phyloP scores from a whole-genome alignment of 1,140 invertebrate species.

The Parapsyche elsis region DNA sequence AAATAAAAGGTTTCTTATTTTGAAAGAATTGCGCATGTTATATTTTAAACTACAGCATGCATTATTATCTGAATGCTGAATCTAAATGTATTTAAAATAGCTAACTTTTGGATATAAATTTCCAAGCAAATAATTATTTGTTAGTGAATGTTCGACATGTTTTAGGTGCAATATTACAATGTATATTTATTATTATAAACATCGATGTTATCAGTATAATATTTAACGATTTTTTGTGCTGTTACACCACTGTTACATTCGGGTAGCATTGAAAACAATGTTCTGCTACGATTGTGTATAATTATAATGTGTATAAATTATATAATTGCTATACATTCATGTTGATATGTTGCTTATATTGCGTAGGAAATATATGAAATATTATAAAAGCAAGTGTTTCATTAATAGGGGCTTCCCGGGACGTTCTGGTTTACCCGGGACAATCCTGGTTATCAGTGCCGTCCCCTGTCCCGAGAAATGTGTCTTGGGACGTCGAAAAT shows the following conservation, averaged over 20 bases:
- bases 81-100: no score
- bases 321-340: constrained; percentile 65
- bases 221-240: constrained; percentile 59
- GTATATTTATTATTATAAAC: constrained; percentile 45
- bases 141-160: constrained; percentile 54
- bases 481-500: no score
- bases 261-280: constrained; percentile 59
- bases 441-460: no score
- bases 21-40: no score
- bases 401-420: no score
- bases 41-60: no score
- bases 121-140: constrained; percentile 54
- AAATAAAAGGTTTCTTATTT: no score
- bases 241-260: constrained; percentile 67
- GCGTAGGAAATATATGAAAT: constrained; percentile 69
- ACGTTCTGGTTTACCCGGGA: no score
- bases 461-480: no score
- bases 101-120: constrained; percentile 23
- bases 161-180: constrained; percentile 51
- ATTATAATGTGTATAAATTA: constrained; percentile 20
- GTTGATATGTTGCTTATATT: constrained; percentile 66
- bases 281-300: background rate
- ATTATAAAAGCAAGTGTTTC: constrained; percentile 62
- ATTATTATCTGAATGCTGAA: constrained; percentile 28
- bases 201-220: constrained; percentile 46